A percentile compares a stretch with the other conserved stretches of the same genome.
These are phyloP conservation scores for Alectoris magna DNA, from an alignment of 2,797 vertebrate genomes.

Conservation along the genomic window DNA sequence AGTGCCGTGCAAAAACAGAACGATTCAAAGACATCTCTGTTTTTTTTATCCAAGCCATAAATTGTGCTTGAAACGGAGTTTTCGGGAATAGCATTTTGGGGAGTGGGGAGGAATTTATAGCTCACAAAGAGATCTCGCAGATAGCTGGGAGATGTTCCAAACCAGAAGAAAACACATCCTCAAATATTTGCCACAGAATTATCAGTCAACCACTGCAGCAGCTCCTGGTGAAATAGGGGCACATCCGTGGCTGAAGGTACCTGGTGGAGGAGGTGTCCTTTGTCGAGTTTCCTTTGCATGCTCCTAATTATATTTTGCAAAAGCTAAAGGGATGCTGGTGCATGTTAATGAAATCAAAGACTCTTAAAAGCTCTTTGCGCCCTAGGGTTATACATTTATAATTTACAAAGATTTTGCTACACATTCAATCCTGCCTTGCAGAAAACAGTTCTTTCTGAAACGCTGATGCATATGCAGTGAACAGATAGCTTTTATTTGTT, in stretches of 20 bases:
- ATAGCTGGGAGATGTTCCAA: not conserved
- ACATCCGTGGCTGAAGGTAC: not conserved
- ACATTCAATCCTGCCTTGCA: not conserved
- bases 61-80: not conserved
- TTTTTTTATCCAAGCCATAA: not conserved
- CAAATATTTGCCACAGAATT: not conserved
- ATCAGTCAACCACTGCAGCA: not conserved
- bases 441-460: not conserved
- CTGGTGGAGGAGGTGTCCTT: not conserved
- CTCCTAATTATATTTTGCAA: not conserved
- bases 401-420: not conserved
- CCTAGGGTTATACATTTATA: not conserved
- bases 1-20: not conserved
- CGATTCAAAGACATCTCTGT: not conserved
- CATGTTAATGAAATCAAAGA: not conserved
- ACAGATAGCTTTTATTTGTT: slow-evolving; percentile 45
- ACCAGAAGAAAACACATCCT: not conserved
- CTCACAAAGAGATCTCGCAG: not conserved
- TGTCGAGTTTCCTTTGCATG: not conserved
- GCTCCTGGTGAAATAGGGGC: not conserved
- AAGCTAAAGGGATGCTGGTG: not conserved
- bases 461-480: not conserved
- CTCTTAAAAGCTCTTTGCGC: not conserved
- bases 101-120: not conserved
- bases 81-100: not conserved